Evolutionary conservation across 2,113 vertebrate species (phyloP), one percentile per base, ranked within the genome.

Genomic region (Chloebia gouldiae): DNA sequence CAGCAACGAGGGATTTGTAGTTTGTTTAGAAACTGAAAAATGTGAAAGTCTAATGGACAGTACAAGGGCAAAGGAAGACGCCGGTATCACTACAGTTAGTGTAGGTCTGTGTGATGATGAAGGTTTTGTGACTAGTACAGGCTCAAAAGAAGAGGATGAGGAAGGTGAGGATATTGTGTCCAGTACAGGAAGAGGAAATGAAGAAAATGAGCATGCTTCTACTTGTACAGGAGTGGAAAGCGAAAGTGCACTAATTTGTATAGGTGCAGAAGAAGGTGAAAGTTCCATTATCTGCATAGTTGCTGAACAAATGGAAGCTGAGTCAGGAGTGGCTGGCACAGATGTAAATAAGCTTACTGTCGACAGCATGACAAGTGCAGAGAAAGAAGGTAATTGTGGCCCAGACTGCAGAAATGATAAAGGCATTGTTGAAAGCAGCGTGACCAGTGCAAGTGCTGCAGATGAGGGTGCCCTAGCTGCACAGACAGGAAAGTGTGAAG

Each of bases 121-220:
- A 86, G 97, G 93, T 50, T 94, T 98, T 64, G 98, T 98, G 51
- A 98, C 98, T 73, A 98, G 98, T 75, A 98, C 98, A 5, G 98
- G 98, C 6, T 98, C 98, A 20, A 98, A 98, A 91, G 98, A 98
- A 87, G 98, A 98, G 4, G 98, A 98, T 33, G 98, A 98, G 11
- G 98, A 98, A 70, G 98, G 94, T 12, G 98, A 98, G 79, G 98
- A 92, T 4, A 93, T 98, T 57, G 98, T 98, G 35, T 98, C 97
- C 7, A 98, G 98, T 69, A 98, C 98, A 7, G 98, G 98, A 35
- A 96, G 98, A 88, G 98, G 97, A 53, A 98, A 98, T 63, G 98
- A 98, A 92, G 97, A 98, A 86, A 66, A 95, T 9, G 98, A 98
- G 17, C 97, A 96, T 13, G 56, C 97, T 22, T 95, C 97, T 30